phyloP scores from a whole-genome alignment of 2,797 vertebrate genomes.

The Diplodus sargus region DNA sequence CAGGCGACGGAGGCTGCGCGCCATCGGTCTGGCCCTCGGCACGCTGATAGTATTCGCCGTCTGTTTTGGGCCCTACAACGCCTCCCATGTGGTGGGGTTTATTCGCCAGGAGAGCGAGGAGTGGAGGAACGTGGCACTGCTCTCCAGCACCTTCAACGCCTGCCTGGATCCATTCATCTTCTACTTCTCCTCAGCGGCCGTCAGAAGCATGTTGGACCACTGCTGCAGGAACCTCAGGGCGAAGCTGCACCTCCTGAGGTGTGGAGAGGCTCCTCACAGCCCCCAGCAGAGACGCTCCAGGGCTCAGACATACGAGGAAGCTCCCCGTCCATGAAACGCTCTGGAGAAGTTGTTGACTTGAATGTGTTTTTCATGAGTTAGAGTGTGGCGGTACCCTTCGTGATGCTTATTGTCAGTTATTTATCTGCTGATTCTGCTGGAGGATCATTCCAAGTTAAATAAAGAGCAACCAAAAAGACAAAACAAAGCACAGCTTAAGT shows the following conservation, averaged over 20 bases:
- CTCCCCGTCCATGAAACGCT: conserved; percentile 15
- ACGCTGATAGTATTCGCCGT: conserved; percentile 88
- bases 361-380: background rate
- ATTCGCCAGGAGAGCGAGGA: conserved; percentile 63
- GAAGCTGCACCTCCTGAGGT: conserved; percentile 71
- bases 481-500: background rate
- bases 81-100: conserved; percentile 90
- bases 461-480: background rate
- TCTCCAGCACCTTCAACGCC: conserved; percentile 90
- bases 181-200: conserved; percentile 89
- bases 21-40: conserved; percentile 86
- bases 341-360: background rate
- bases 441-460: background rate
- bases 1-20: conserved; percentile 80
- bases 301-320: conserved; percentile 40
- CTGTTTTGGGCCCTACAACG: conserved; percentile 90
- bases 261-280: conserved; percentile 10
- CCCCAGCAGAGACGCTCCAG: conserved; percentile 16
- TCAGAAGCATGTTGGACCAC: conserved; percentile 82
- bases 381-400: too few relatives aligned
- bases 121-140: conserved; percentile 85
- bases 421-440: background rate
- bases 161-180: conserved; percentile 91
- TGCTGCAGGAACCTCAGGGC: conserved; percentile 71
- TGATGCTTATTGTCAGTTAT: background rate